These are phyloP conservation scores for Calameuta idolon DNA, from an alignment of 2,888 invertebrate genomes.

Conservation along the genomic window DNA sequence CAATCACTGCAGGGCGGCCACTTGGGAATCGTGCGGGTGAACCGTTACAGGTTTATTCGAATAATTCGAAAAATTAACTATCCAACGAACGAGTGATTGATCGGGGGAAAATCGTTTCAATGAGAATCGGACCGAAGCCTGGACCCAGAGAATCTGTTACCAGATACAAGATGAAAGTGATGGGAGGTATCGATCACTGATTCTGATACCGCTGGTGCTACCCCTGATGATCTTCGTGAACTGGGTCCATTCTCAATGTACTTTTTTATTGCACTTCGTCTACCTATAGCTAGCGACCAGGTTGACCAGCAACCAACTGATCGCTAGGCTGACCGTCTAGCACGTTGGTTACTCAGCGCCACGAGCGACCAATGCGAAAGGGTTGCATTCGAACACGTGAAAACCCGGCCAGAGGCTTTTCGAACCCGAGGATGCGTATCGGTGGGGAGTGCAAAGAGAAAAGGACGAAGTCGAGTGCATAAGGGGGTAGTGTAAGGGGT, in stretches of 20 bases:
- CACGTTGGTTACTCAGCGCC: neutral
- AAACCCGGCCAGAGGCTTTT: neutral
- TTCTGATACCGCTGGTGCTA: neutral
- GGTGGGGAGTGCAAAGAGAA: neutral
- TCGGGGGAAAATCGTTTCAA: neutral
- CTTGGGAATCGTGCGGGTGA: conserved; percentile 46
- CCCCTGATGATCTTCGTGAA: neutral
- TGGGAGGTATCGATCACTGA: neutral
- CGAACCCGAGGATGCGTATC: neutral
- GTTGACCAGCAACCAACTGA: neutral
- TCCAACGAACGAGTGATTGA: conserved; percentile 15
- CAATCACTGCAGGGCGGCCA: conserved; percentile 58
- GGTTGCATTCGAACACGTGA: neutral
- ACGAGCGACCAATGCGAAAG: neutral
- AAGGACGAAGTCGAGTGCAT: neutral
- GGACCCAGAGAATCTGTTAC: neutral
- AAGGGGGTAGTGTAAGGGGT: neutral
- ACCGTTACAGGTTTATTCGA: conserved; percentile 44
- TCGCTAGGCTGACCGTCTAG: neutral
- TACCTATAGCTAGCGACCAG: neutral
- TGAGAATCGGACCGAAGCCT: neutral
- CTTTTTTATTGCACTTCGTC: neutral
- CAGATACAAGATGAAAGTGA: neutral
- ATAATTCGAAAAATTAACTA: conserved; percentile 49
- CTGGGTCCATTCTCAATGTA: neutral